A percentile compares a stretch with the other conserved stretches of the same genome.
phyloP scores from a whole-genome alignment of 2,797 vertebrate species.

The Anas georgica region DNA sequence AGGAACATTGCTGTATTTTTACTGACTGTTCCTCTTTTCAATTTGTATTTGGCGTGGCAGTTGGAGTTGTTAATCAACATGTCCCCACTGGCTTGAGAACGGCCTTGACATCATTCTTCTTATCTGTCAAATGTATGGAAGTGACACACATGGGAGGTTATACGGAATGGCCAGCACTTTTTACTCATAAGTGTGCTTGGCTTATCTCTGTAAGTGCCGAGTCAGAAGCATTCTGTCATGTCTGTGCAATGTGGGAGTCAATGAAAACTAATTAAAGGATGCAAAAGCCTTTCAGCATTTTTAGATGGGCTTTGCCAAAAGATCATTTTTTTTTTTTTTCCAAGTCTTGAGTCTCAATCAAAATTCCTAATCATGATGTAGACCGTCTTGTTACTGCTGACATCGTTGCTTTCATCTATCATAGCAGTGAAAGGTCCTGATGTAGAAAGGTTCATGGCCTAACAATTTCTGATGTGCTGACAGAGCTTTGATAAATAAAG shows the following conservation, averaged over 20 bases:
- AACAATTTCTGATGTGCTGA: neutral
- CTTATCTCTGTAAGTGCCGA: neutral
- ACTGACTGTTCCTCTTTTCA: neutral
- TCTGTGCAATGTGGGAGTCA: neutral
- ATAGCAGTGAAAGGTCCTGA: neutral
- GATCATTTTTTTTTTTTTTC: neutral
- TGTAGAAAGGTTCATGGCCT: neutral
- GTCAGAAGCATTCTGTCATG: neutral
- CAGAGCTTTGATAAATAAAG: neutral
- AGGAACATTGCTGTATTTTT: neutral
- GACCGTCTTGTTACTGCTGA: neutral
- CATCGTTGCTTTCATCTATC: neutral
- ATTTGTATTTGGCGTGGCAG: neutral
- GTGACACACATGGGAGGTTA: neutral
- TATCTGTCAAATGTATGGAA: neutral
- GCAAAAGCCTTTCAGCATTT: conserved; percentile 19
- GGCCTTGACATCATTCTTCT: neutral
- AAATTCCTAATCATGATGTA: conserved; percentile 15
- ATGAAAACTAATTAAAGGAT: conserved; percentile 33
- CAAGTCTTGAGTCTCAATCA: conserved; percentile 22
- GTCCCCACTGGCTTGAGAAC: neutral
- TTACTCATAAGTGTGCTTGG: neutral
- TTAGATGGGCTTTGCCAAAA: conserved; percentile 1
- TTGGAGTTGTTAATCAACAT: neutral
- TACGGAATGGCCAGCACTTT: neutral